These are phyloP conservation scores for Pectinophora gossypiella DNA, from an alignment of 1,140 invertebrate genomes.

Conservation along the genomic window DNA sequence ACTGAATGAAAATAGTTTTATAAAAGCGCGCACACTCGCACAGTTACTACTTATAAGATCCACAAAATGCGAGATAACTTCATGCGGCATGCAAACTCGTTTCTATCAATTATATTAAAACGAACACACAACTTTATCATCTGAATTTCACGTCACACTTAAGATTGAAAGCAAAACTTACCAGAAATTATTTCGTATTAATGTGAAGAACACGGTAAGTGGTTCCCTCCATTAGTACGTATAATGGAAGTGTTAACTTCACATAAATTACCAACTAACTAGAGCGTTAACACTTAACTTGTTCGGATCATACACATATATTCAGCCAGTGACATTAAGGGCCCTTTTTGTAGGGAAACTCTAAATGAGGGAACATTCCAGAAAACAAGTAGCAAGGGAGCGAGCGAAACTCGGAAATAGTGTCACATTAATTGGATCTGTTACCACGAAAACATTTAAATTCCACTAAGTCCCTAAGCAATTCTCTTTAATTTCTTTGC, in stretches of 20 bases:
- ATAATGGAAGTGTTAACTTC: conserved; percentile 5
- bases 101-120: too few species aligned
- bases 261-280: conserved; percentile 1
- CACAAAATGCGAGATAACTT: too few species aligned
- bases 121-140: too few species aligned
- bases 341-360: neutral
- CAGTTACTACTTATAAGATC: too few species aligned
- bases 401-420: neutral
- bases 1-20: conserved; percentile 23
- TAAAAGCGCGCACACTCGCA: too few species aligned
- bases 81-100: too few species aligned
- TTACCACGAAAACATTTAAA: neutral
- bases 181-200: neutral
- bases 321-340: neutral
- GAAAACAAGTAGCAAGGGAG: neutral
- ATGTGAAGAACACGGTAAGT: neutral
- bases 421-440: neutral
- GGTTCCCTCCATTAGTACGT: neutral
- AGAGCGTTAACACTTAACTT: neutral
- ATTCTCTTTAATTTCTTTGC: neutral
- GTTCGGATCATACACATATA: neutral
- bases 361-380: neutral
- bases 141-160: too few species aligned
- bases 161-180: too few species aligned
- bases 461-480: neutral